These are phyloP conservation scores for Xestobium rufovillosum DNA, from an alignment of 2,888 invertebrate species.

Conservation along the genomic window DNA sequence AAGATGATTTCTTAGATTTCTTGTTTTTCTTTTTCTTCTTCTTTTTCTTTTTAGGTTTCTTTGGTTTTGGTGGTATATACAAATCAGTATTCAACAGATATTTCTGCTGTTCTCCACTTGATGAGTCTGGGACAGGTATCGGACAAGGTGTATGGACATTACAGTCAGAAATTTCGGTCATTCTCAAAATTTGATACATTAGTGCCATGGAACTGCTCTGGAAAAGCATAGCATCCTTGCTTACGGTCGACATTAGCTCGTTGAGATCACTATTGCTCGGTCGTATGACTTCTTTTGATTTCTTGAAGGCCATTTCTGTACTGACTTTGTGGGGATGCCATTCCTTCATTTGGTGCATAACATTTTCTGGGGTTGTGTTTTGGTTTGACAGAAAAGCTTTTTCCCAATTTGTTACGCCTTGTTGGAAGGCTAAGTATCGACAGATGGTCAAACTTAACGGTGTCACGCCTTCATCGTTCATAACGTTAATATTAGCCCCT, in stretches of 20 bases:
- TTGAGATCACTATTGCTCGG: neutral
- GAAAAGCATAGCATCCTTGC: neutral
- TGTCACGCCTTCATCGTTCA: conserved; percentile 51
- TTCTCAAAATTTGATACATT: no score
- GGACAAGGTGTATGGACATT: no score
- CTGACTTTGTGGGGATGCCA: conserved; percentile 32
- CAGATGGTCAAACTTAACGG: conserved; percentile 45
- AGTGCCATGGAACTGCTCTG: no score
- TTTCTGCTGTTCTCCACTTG: conserved; percentile 10
- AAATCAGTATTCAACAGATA: conserved; percentile 19
- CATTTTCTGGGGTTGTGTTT: neutral
- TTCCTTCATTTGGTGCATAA: conserved; percentile 61
- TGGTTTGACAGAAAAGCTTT: conserved; percentile 48
- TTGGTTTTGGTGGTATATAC: conserved; percentile 15
- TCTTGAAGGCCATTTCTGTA: neutral
- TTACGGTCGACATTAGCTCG: neutral
- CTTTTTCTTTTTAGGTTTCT: conserved; percentile 11
- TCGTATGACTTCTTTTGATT: neutral
- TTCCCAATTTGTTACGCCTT: conserved; percentile 36
- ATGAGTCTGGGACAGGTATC: no score
- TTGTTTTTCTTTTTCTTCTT: conserved; percentile 8
- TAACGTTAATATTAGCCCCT: conserved; percentile 46
- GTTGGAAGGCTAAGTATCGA: conserved; percentile 37
- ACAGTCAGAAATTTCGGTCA: no score
- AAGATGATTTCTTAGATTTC: no score